Conservation (phyloP, 2,888 invertebrate genomes). For the Drosophila monieri region DNA sequence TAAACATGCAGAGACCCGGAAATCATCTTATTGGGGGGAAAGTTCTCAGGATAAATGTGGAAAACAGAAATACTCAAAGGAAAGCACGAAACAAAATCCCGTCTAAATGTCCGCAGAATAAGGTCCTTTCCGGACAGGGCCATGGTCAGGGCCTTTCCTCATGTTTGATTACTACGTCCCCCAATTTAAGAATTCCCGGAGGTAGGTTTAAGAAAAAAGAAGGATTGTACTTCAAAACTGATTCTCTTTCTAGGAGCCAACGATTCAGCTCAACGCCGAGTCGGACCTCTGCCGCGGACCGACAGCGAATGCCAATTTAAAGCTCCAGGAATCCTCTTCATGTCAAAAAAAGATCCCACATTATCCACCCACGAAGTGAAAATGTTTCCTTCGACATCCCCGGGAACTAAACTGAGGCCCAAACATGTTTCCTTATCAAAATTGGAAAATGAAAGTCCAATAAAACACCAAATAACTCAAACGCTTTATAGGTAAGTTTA, state of each 20-base stretch:
- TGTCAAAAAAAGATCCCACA: constrained; percentile 29
- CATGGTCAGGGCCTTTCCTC: constrained; percentile 49
- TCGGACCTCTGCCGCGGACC: constrained; percentile 50
- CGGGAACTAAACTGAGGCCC: constrained; percentile 37
- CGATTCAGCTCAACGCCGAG: constrained; percentile 55
- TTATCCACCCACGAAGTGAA: constrained; percentile 65
- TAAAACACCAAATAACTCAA: constrained; percentile 78
- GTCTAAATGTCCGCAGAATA: too few species aligned
- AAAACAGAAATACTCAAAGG: too few species aligned
- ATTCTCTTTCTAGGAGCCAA: constrained; percentile 49
- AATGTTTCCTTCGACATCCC: constrained; percentile 53
- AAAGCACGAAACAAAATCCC: too few species aligned
- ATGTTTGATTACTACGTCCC: constrained; percentile 55
- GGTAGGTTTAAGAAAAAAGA: constrained; percentile 32
- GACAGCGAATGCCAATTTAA: constrained; percentile 65
- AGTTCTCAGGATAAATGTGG: too few species aligned
- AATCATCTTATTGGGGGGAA: too few species aligned
- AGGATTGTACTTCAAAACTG: neutral
- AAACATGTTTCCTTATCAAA: constrained; percentile 60
- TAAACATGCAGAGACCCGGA: too few species aligned
- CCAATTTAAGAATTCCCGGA: constrained; percentile 38
- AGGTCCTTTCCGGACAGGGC: too few species aligned
- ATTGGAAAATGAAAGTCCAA: constrained; percentile 47
- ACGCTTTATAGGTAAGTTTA: constrained; percentile 80
- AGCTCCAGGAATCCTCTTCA: constrained; percentile 60